Percentiles rank a stretch among this genome's conserved stretches.
Evolutionary conservation across 1,140 invertebrate genomes (phyloP).

Genomic region (Hypsibius dujardini): DNA sequence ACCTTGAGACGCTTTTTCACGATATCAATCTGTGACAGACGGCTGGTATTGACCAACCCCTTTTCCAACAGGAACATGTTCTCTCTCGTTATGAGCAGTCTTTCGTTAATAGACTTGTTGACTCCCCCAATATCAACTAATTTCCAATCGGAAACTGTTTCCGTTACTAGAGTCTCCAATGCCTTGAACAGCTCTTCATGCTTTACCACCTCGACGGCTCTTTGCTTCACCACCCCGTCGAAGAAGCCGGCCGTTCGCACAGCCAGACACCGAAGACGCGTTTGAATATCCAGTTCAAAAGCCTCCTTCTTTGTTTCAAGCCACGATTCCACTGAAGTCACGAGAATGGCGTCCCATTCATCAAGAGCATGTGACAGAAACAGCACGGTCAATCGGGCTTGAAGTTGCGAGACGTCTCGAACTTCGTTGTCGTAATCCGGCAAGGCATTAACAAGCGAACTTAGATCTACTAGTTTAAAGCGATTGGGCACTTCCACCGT

Average conservation of each 20-base stretch:
- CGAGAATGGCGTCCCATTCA: neutral
- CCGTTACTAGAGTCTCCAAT: neutral
- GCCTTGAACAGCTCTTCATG: neutral
- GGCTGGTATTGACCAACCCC: neutral
- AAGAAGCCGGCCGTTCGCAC: neutral
- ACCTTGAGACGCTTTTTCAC: neutral
- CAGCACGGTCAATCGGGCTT: neutral
- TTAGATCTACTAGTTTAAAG: too few relatives aligned
- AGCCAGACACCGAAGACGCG: neutral
- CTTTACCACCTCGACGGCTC: neutral
- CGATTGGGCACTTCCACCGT: too few relatives aligned
- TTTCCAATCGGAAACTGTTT: neutral
- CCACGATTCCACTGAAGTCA: neutral
- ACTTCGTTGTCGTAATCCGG: too few relatives aligned
- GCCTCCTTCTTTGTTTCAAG: slow-evolving; percentile 9
- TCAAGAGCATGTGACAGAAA: neutral
- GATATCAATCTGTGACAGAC: neutral
- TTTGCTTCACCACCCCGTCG: neutral
- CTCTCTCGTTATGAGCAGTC: neutral
- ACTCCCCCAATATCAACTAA: neutral
- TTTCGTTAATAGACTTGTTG: neutral
- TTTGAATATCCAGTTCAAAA: neutral
- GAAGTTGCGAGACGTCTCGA: too few relatives aligned
- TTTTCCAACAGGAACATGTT: neutral
- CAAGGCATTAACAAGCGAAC: too few relatives aligned